Evolutionary conservation across 2,113 vertebrate species (phyloP), one percentile per base, ranked within the genome.

Genomic region (Dasyurus viverrinus): DNA sequence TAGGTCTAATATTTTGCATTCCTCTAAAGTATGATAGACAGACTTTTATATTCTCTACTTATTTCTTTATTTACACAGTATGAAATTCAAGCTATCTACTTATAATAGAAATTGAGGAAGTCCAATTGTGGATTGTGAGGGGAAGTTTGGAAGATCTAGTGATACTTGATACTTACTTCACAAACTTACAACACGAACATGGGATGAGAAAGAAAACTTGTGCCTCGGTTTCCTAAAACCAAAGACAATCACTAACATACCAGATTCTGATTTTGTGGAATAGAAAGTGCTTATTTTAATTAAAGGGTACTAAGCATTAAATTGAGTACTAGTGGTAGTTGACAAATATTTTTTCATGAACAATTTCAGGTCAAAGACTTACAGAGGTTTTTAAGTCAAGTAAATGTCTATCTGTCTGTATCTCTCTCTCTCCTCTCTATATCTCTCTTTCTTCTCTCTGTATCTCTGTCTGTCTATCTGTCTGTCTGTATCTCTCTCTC

Each of bases 1-100:
- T 91, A 94, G 93, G 93, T 96, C 89, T 96, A 93, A 90, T 96
- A 94, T 53, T 95, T 93, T 96, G 4, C 95, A 97, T 92, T 94
- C 94, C 93, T 96, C 95, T 92, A 92, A 93, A 94, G 91, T 46
- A 76, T 93, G 52, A 57, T n/a, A 57, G 89, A 92, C 48, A 94
- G 93, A 52, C n/a, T 68, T 94, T 94, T 14, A 54, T 95, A 93
- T 95, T 30, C 68, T 92, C 10, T 92, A 57, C 54, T 68, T 60
- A 27, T 53, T 36, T 95, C 89, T 96, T 96, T 95, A 92, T 98
- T 93, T 94, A 60, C 55, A 91, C 55, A 93, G 48, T 89, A 53
- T 89, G 89, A 94, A 84, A 92, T 93, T 93, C 93, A 94, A 54
- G 27, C 48, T 54, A 2, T 93, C 54, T 94, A 30, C 93, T 95